phyloP scores from a whole-genome alignment of 1,140 invertebrate species.

The Heliothis subflexa region DNA sequence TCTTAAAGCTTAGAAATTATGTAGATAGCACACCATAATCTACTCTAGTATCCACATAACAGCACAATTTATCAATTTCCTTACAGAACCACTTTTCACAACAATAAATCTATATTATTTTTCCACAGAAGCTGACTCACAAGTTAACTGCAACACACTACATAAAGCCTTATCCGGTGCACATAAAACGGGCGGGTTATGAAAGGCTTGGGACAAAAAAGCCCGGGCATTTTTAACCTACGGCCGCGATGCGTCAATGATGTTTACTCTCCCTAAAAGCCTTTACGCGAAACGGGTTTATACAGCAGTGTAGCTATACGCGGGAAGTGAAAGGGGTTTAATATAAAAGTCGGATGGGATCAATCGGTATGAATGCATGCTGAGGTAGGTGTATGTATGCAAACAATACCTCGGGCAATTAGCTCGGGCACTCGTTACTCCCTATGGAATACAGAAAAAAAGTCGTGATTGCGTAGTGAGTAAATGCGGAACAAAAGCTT shows the following conservation, averaged over 20 bases:
- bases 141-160: constrained; percentile 20
- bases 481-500: constrained; percentile 21
- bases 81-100: no score
- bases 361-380: constrained; percentile 42
- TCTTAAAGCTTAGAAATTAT: no score
- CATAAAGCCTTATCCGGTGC: constrained; percentile 17
- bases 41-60: no score
- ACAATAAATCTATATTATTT: no score
- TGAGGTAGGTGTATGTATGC: constrained; percentile 30
- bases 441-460: constrained; percentile 20
- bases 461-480: constrained; percentile 15
- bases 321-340: constrained; percentile 44
- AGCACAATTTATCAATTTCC: no score
- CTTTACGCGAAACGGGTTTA: constrained; percentile 53
- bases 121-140: background rate
- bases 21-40: no score
- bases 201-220: constrained; percentile 48
- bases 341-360: constrained; percentile 49
- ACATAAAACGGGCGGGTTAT: constrained; percentile 45
- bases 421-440: constrained; percentile 24
- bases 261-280: constrained; percentile 74
- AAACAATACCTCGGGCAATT: constrained; percentile 38
- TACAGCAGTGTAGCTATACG: background rate
- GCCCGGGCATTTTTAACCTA: constrained; percentile 54
- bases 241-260: constrained; percentile 62